Percentiles rank a stretch among this genome's conserved stretches.
Evolutionary conservation across 2,113 vertebrate genomes (phyloP).

Genomic region (Bettongia penicillata): DNA sequence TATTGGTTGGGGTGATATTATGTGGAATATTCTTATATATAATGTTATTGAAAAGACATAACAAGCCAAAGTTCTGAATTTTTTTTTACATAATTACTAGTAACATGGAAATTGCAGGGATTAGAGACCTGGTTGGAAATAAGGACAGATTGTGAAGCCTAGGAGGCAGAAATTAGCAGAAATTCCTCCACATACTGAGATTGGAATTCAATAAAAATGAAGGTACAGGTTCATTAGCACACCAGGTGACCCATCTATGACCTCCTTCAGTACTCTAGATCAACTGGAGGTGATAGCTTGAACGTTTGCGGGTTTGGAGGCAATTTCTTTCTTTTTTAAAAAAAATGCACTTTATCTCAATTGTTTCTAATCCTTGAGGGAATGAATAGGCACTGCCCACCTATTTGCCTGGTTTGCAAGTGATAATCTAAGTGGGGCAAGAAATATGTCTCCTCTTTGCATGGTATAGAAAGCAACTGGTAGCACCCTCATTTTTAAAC

Average conservation of each 20-base stretch:
- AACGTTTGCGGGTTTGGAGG: neutral
- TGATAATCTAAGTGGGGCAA: neutral
- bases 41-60: neutral
- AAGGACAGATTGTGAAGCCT: neutral
- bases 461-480: neutral
- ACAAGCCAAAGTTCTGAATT: neutral
- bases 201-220: neutral
- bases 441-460: neutral
- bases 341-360: neutral
- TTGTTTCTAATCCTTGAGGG: neutral
- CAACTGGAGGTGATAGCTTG: neutral
- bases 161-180: neutral
- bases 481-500: neutral
- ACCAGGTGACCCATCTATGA: neutral
- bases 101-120: neutral
- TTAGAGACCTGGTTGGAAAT: neutral
- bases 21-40: neutral
- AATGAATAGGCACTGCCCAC: neutral
- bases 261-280: neutral
- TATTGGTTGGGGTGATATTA: neutral
- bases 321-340: neutral
- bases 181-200: neutral
- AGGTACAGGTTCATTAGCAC: neutral
- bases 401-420: neutral
- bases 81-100: neutral